Conservation (phyloP, 2,888 invertebrate species). For the Trichogramma dendrolimi region DNA sequence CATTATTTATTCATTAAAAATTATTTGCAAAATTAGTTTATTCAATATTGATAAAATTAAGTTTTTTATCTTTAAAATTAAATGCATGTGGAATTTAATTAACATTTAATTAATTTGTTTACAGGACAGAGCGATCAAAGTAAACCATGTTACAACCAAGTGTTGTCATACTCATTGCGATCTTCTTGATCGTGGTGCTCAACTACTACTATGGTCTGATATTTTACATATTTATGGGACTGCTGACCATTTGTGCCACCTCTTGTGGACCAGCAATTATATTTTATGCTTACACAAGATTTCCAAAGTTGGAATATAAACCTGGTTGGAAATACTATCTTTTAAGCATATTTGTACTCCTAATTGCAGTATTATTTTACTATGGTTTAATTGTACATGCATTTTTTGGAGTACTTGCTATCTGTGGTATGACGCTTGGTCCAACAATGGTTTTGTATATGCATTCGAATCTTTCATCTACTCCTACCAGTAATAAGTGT, state of each 20-base stretch:
- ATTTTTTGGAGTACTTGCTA: conserved; percentile 38
- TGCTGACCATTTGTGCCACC: conserved; percentile 22
- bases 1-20: not conserved
- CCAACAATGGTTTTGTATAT: conserved; percentile 58
- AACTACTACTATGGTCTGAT: conserved; percentile 20
- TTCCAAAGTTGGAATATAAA: conserved; percentile 15
- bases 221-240: conserved; percentile 24
- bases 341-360: not conserved
- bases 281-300: conserved; percentile 19
- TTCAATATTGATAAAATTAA: not conserved
- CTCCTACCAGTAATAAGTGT: conserved; percentile 61
- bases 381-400: conserved; percentile 21
- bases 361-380: conserved; percentile 19
- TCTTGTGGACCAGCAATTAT: conserved; percentile 24
- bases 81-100: too few species aligned
- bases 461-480: conserved; percentile 63
- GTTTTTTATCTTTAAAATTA: too few species aligned
- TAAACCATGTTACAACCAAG: conserved; percentile 20
- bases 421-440: conserved; percentile 48
- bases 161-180: conserved; percentile 18
- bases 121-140: not conserved
- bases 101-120: not conserved
- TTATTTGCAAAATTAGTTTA: not conserved
- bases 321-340: conserved; percentile 23
- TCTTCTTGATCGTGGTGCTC: conserved; percentile 23